These are phyloP conservation scores for Ctenicera cuprea DNA, from an alignment of 2,888 invertebrate species.

Conservation along the genomic window DNA sequence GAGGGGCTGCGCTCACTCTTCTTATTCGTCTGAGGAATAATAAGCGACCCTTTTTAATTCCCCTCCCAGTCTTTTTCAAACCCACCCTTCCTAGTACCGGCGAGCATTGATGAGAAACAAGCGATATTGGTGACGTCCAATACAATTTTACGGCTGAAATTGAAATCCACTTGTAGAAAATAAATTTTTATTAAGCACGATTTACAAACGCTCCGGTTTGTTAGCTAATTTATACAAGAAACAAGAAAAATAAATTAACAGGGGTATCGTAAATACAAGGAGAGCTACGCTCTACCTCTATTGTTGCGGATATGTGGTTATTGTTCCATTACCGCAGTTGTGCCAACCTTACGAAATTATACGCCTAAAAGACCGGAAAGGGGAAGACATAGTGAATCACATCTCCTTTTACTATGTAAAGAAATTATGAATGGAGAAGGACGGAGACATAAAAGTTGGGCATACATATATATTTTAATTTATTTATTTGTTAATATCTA, in stretches of 20 bases:
- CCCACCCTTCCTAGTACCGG: slow-evolving; percentile 36
- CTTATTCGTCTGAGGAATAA: slow-evolving; percentile 56
- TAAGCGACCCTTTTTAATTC: slow-evolving; percentile 53
- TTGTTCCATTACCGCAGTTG: slow-evolving; percentile 65
- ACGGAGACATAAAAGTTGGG: no score
- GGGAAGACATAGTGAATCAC: slow-evolving; percentile 50
- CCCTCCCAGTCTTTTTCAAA: slow-evolving; percentile 47
- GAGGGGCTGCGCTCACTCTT: slow-evolving; percentile 52
- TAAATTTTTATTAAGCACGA: neutral
- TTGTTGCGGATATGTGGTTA: slow-evolving; percentile 67
- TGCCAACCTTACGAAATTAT: slow-evolving; percentile 63
- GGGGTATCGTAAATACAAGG: slow-evolving; percentile 41
- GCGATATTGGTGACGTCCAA: slow-evolving; percentile 29
- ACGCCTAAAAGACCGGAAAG: slow-evolving; percentile 57
- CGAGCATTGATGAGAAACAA: slow-evolving; percentile 25
- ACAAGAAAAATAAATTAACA: neutral
- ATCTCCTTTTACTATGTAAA: slow-evolving; percentile 33
- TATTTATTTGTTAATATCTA: no score
- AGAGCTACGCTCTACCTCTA: slow-evolving; percentile 61
- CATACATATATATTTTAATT: neutral
- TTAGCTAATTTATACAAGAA: neutral
- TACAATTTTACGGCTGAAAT: slow-evolving; percentile 27
- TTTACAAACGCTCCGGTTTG: neutral
- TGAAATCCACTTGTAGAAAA: neutral
- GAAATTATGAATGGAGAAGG: neutral